phyloP scores from a whole-genome alignment of 2,797 vertebrate genomes.

The Gambelia wislizenii region DNA sequence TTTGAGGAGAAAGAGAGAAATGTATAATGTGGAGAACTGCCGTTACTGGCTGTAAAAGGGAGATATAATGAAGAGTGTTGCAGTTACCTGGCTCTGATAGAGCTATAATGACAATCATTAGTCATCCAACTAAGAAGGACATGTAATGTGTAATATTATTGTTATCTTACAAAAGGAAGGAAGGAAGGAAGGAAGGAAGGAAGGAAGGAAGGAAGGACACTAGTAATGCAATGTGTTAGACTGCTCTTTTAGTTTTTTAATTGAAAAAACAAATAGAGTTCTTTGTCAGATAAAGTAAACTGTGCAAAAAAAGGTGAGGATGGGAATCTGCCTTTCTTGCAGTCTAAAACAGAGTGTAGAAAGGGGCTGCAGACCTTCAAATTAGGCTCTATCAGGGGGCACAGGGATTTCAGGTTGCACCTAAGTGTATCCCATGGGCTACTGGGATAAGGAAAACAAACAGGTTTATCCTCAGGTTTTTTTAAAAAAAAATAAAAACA shows the following conservation, averaged over 20 bases:
- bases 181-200: not conserved
- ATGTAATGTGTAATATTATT: slow-evolving; percentile 54
- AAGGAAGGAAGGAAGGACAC: slow-evolving; percentile 12
- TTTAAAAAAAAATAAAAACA: too few relatives aligned
- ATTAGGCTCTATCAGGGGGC: too few relatives aligned
- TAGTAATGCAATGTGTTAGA: not conserved
- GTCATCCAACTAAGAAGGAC: slow-evolving; percentile 55
- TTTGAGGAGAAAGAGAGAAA: slow-evolving; percentile 57
- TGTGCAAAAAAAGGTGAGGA: too few relatives aligned
- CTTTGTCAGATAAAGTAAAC: too few relatives aligned
- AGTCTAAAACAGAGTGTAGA: too few relatives aligned
- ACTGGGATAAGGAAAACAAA: too few relatives aligned
- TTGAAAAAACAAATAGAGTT: not conserved
- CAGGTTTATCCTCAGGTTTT: too few relatives aligned
- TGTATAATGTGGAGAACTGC: slow-evolving; percentile 55
- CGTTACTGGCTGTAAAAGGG: slow-evolving; percentile 61
- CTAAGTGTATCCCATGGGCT: not conserved
- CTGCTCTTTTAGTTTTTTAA: not conserved
- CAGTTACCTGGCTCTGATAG: slow-evolving; percentile 51
- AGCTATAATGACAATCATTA: slow-evolving; percentile 60
- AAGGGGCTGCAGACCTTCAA: too few relatives aligned
- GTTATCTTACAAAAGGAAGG: slow-evolving; percentile 31
- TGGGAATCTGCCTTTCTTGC: too few relatives aligned
- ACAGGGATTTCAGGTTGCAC: not conserved
- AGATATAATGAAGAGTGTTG: slow-evolving; percentile 53